Conservation (phyloP, 2,888 invertebrate genomes). For the Creontiades dilutus region DNA sequence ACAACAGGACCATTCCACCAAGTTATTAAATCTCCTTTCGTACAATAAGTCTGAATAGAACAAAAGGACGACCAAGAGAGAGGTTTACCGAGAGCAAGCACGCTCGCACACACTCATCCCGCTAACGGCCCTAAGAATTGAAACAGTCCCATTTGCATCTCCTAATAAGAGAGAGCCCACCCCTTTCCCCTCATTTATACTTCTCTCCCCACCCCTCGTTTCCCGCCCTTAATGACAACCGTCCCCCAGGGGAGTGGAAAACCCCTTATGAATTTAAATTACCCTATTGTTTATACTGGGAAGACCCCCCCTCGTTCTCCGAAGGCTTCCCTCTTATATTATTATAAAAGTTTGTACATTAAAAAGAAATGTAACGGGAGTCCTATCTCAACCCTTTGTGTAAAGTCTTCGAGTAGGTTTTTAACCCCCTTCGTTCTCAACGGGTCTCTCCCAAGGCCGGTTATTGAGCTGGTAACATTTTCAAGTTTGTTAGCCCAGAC, state of each 20-base stretch:
- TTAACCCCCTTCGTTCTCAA: not conserved
- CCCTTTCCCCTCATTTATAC: slow-evolving; percentile 64
- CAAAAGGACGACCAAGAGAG: slow-evolving; percentile 8
- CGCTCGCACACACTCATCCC: slow-evolving; percentile 43
- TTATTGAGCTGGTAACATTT: not conserved
- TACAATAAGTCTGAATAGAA: slow-evolving; percentile 38
- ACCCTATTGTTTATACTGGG: slow-evolving; percentile 73
- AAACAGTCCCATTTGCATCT: slow-evolving; percentile 72
- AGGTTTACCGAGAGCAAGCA: slow-evolving; percentile 46
- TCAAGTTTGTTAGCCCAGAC: not conserved
- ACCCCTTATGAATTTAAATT: slow-evolving; percentile 74
- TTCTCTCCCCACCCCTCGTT: slow-evolving; percentile 33
- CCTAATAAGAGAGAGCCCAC: slow-evolving; percentile 61
- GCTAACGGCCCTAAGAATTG: slow-evolving; percentile 61
- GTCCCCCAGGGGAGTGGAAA: slow-evolving; percentile 20
- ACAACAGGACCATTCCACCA: not conserved
- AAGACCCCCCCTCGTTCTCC: not conserved
- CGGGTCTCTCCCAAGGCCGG: not conserved
- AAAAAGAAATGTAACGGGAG: slow-evolving; percentile 50
- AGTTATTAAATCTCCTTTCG: slow-evolving; percentile 51
- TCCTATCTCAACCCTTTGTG: not conserved
- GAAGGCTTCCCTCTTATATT: slow-evolving; percentile 51
- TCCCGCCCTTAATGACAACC: slow-evolving; percentile 56
- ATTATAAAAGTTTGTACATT: slow-evolving; percentile 69
- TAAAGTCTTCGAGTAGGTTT: slow-evolving; percentile 36